Base-by-base conservation (phyloP, 2,113 vertebrate genomes). In the Phycodurus eques region DNA sequence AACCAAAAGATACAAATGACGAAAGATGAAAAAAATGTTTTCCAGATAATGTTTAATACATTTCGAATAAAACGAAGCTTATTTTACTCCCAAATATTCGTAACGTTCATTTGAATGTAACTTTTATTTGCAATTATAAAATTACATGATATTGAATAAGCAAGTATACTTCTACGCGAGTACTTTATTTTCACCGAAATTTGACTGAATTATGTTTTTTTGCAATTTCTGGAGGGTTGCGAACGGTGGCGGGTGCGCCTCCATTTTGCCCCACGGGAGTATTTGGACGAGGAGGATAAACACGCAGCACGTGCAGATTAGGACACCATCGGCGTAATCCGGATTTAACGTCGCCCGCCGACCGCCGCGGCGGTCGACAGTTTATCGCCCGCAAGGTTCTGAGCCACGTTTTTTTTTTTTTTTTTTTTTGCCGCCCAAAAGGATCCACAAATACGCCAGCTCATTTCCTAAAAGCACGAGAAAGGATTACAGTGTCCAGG, bases 301-400 rank as follows among this genome's bases (percentile, higher is more conserved):
- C 61, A 70, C 53, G 11, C 75, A 68, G 73, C 84, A 76, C 86
- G 87, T 87, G 82, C 78, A 81, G 87, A 88, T 89, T 87, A 85
- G 44, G 54, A 83, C 74, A 67, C 74, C 46, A 73, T 79, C 79
- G 64, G 61, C 78, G 63, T 82, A 88, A 89, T 69, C 83, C 79
- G 83, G 80, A 80, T 81, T 89, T 88, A 89, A 83, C 56, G 57
- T 33, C 15, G 59, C 35, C 35, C 15, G 59, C 35, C 35, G 35
- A 39, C 59, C 59, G 31, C 31, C 7, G 31, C 71, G 2, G 33
- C 75, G 51, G 2, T 27, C 75, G 51, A 43, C 62, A 77, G 80
- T 44, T 70, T 56, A 69, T 31, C 9, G 68, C 68, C 31, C 68
- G 66, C 79, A 83, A 80, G 27, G 49, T 33, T 81, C 59, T 79